phyloP scores from a whole-genome alignment of 2,888 invertebrate genomes.

The Dryobota labecula region DNA sequence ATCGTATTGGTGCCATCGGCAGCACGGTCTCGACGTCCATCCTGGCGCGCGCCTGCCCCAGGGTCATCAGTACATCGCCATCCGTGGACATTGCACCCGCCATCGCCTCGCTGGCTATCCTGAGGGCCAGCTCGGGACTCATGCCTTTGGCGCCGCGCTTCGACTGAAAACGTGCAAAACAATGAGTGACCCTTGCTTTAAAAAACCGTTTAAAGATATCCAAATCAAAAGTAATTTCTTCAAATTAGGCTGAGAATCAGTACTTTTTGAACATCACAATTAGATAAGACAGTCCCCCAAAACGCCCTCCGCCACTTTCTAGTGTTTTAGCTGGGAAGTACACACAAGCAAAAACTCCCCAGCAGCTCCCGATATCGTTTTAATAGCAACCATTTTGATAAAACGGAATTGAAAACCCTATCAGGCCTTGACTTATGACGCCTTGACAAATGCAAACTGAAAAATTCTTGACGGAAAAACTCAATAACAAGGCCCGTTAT shows the following conservation, averaged over 20 bases:
- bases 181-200: neutral
- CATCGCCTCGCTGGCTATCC: constrained; percentile 81
- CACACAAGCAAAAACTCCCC: neutral
- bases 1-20: constrained; percentile 79
- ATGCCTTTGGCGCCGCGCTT: constrained; percentile 87
- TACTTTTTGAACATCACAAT: neutral
- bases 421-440: neutral
- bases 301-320: neutral
- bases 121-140: constrained; percentile 79
- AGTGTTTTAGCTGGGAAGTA: neutral
- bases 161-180: constrained; percentile 71
- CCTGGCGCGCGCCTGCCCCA: constrained; percentile 82
- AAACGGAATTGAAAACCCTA: neutral
- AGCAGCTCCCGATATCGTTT: neutral
- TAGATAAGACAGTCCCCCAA: no score
- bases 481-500: neutral
- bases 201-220: neutral
- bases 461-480: neutral
- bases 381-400: neutral
- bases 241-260: no score
- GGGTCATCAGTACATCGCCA: constrained; percentile 83
- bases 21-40: constrained; percentile 83
- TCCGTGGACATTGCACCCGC: constrained; percentile 76
- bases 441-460: neutral
- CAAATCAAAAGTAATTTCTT: neutral